Evolutionary conservation across 1,140 invertebrate genomes (phyloP).

Genomic region (Akabosia matsudoensis): DNA sequence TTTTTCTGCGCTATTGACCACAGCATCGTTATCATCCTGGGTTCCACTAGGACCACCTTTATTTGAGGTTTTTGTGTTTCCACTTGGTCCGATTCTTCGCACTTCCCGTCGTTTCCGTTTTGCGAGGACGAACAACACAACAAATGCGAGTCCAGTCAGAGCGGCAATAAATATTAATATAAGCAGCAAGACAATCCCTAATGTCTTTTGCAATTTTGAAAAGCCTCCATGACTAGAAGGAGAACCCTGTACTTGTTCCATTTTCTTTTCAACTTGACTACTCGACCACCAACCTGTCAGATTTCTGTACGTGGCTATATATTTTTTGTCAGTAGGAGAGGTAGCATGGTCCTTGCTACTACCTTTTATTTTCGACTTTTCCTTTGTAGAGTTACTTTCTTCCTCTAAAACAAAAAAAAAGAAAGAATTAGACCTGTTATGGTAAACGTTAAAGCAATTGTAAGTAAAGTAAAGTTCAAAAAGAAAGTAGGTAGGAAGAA

Average conservation of each 20-base stretch:
- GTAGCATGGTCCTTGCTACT: neutral
- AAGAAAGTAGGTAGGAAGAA: too few relatives aligned
- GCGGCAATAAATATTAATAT: conserved; percentile 44
- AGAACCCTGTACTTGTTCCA: neutral
- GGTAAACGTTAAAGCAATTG: too few relatives aligned
- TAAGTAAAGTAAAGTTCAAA: neutral
- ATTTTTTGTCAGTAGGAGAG: neutral
- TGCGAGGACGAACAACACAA: conserved; percentile 20
- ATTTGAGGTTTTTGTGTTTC: neutral
- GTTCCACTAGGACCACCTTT: neutral
- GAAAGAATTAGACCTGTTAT: neutral
- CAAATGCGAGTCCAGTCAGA: conserved; percentile 21
- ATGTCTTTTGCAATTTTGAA: conserved; percentile 37
- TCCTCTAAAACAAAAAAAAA: conserved; percentile 16
- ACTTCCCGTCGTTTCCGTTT: conserved; percentile 5
- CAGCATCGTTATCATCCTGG: neutral
- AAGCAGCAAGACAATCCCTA: conserved; percentile 36
- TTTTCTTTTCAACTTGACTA: conserved; percentile 28
- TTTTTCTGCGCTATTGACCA: neutral
- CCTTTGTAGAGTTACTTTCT: neutral
- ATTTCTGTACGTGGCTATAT: conserved; percentile 17
- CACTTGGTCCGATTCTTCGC: conserved; percentile 1
- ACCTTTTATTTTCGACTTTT: neutral
- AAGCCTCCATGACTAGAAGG: neutral
- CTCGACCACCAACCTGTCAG: conserved; percentile 28